A percentile compares a stretch with the other conserved stretches of the same genome.
phyloP scores from a whole-genome alignment of 2,797 vertebrate genomes.

The Acrossocheilus wenchowensis region DNA sequence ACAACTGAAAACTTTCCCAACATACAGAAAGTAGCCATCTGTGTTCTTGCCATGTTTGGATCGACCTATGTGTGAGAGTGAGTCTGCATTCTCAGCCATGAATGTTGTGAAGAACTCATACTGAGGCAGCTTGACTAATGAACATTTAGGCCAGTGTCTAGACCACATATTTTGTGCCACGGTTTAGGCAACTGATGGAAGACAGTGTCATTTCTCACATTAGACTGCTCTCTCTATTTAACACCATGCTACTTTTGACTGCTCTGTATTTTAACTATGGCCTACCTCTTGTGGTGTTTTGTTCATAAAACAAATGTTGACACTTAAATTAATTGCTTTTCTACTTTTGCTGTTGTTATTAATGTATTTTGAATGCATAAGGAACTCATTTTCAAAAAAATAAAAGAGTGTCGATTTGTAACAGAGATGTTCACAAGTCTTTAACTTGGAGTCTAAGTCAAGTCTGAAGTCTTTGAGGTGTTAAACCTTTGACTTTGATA shows the following conservation, averaged over 20 bases:
- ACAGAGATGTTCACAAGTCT: too few relatives aligned
- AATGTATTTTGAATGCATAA: not conserved
- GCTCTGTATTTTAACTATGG: not conserved
- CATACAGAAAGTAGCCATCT: not conserved
- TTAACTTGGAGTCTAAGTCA: too few relatives aligned
- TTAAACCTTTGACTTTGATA: not conserved
- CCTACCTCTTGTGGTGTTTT: not conserved
- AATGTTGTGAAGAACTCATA: constrained; percentile 10
- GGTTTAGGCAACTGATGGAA: not conserved
- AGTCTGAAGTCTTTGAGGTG: too few relatives aligned
- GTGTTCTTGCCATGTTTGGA: constrained; percentile 23
- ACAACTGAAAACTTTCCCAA: constrained; percentile 36
- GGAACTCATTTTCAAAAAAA: not conserved
- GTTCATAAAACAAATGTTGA: not conserved
- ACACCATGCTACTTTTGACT: not conserved
- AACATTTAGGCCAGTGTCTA: constrained; percentile 7
- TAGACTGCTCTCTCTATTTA: constrained; percentile 9
- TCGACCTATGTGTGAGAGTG: not conserved
- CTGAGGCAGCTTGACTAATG: constrained; percentile 3
- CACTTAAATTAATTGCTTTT: not conserved
- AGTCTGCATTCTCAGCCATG: constrained; percentile 17
- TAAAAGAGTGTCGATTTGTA: not conserved
- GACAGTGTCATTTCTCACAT: constrained; percentile 12
- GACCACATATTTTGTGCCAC: constrained; percentile 3
- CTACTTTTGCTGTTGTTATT: not conserved